phyloP scores from a whole-genome alignment of 2,888 invertebrate genomes.

The Tenthredo amoena region DNA sequence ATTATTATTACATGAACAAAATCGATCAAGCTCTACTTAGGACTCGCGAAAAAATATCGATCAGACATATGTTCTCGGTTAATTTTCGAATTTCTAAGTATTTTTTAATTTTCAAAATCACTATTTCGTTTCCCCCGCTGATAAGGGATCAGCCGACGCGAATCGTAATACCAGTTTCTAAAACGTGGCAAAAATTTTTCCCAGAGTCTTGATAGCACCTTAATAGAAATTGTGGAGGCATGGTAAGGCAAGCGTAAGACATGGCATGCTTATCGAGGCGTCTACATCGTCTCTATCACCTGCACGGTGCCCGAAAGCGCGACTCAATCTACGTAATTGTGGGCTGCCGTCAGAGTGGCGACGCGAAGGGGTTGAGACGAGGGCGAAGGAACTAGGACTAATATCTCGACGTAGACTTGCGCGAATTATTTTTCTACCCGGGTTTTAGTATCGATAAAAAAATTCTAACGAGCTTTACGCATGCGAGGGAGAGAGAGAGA shows the following conservation, averaged over 20 bases:
- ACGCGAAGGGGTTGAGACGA: constrained; percentile 37
- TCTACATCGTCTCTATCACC: constrained; percentile 53
- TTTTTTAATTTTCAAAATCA: neutral
- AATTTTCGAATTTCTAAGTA: neutral
- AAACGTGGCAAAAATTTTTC: neutral
- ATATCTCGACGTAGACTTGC: constrained; percentile 7
- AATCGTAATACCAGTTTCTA: neutral
- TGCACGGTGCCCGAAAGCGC: constrained; percentile 53
- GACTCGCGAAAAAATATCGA: neutral
- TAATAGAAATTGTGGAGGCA: constrained; percentile 14
- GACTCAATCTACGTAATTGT: constrained; percentile 57
- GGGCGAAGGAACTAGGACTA: constrained; percentile 49
- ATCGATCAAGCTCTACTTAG: neutral
- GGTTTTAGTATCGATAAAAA: constrained; percentile 31
- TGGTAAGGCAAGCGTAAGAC: constrained; percentile 49
- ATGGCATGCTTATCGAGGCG: constrained; percentile 58
- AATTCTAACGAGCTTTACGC: neutral
- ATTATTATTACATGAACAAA: neutral
- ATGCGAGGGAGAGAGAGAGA: no score
- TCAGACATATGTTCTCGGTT: neutral
- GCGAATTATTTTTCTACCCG: neutral
- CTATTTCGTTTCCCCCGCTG: no score
- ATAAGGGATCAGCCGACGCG: no score
- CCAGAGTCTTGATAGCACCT: neutral
- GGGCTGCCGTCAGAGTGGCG: constrained; percentile 6